A percentile compares a stretch with the other conserved stretches of the same genome.
phyloP scores from a whole-genome alignment of 2,113 vertebrate genomes.

The Callorhinus ursinus region DNA sequence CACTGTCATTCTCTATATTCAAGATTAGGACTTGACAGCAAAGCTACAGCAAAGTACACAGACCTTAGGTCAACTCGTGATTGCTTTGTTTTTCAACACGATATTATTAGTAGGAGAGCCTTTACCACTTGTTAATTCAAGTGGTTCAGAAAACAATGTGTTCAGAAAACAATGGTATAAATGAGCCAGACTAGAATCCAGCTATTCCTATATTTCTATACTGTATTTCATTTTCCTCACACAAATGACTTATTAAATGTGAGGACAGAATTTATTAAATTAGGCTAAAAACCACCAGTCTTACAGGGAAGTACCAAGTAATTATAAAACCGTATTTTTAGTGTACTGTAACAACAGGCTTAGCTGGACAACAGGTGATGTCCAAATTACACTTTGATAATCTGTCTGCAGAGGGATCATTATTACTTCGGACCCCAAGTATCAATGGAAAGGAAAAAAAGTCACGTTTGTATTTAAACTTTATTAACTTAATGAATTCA shows the following conservation, averaged over 20 bases:
- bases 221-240: background rate
- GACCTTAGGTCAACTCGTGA: background rate
- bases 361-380: background rate
- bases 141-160: background rate
- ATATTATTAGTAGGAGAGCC: background rate
- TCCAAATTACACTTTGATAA: background rate
- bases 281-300: background rate
- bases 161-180: background rate
- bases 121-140: background rate
- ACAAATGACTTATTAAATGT: slow-evolving; percentile 1
- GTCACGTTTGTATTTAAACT: slow-evolving; percentile 21
- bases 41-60: background rate
- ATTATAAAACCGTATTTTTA: background rate
- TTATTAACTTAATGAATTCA: slow-evolving; percentile 21
- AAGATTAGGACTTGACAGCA: background rate
- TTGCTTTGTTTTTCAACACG: background rate
- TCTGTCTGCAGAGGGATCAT: background rate
- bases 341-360: background rate
- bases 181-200: background rate
- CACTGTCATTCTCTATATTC: background rate
- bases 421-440: slow-evolving; percentile 17
- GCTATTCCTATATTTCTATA: background rate
- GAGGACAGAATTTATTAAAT: background rate
- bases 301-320: background rate
- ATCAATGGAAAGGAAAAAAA: background rate